These are phyloP conservation scores for Stenodema calcarata DNA, from an alignment of 2,888 invertebrate genomes.

Conservation along the genomic window DNA sequence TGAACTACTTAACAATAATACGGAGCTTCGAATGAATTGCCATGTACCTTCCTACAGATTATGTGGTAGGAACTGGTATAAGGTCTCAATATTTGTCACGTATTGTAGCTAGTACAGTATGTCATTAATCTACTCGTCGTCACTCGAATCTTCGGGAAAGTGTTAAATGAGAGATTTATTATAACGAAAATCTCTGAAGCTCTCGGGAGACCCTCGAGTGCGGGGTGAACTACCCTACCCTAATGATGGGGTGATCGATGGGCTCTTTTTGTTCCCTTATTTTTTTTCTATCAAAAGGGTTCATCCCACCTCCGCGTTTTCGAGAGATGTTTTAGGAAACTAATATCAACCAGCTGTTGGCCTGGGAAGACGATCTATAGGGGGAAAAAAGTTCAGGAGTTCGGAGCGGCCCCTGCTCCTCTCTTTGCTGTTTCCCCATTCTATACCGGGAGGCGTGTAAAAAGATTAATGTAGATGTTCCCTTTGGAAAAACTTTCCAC, in stretches of 20 bases:
- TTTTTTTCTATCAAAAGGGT: neutral
- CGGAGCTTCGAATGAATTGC: no score
- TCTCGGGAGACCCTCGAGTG: neutral
- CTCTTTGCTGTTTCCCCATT: neutral
- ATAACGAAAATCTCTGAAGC: neutral
- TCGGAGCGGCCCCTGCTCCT: neutral
- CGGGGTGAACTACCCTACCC: neutral
- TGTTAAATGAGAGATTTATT: neutral
- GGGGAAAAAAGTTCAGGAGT: neutral
- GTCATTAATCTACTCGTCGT: neutral
- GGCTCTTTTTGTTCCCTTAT: neutral
- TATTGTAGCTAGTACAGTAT: neutral
- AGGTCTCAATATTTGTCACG: neutral
- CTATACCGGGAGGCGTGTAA: neutral
- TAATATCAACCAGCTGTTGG: constrained; percentile 37
- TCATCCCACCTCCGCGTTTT: constrained; percentile 31
- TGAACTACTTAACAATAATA: no score
- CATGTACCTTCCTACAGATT: no score
- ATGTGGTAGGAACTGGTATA: neutral
- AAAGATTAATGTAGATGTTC: constrained; percentile 33
- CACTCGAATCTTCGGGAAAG: neutral
- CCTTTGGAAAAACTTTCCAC: neutral
- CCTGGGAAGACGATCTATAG: constrained; percentile 7
- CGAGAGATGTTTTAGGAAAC: constrained; percentile 33
- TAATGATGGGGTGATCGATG: constrained; percentile 14